Base-by-base conservation (phyloP, 2,797 vertebrate genomes). In the Melanogrammus aeglefinus region DNA sequence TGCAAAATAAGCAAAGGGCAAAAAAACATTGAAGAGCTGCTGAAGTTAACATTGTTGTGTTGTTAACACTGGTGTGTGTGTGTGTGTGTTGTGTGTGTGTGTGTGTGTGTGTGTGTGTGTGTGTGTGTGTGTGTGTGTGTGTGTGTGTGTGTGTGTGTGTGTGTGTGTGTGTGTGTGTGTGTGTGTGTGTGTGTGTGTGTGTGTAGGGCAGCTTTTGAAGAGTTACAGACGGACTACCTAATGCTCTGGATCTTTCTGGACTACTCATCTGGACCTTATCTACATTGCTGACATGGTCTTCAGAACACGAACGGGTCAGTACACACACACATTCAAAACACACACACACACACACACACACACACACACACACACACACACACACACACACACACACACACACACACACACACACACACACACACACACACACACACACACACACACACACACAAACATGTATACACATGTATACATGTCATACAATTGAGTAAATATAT, bases 171-270 rank as follows among this genome's bases (percentile, higher is more conserved):
- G 44, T 24, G 82, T 86, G 72, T 90, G 69, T 71, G 69, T 71
- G 69, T 71, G 27, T 71, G 66, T 76, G 27, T 72, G 70, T 72
- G 29, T 72, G 70, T 33, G 27, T 71, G 66, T 76, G 44, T 24
- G 82, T 86, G 72, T 90, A 99, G 97, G 92, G 97, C 97, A 0
- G 97, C 96, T 84, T 99, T 98, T 78, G 97, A 98, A 86, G 97
- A 99, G 85, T 94, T 99, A 72, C 97, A 99, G 83, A 88, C 91
- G 0, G 94, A 99, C 86, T 97, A 96, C 75, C 38, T 97, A 81
- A 71, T 13, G 1, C 74, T n/a, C 1, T 99, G 97, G 97, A 94
- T 96, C 79, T 0, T 96, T 74, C 16, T 95, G 76, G 97, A 99
- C 90, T 95, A 95, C 0, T 0, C 92, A 9, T 95, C 92, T 69